A percentile compares a stretch with the other conserved stretches of the same genome.
Evolutionary conservation across 2,888 invertebrate species (phyloP).

Genomic region (Melinaea marsaeus): DNA sequence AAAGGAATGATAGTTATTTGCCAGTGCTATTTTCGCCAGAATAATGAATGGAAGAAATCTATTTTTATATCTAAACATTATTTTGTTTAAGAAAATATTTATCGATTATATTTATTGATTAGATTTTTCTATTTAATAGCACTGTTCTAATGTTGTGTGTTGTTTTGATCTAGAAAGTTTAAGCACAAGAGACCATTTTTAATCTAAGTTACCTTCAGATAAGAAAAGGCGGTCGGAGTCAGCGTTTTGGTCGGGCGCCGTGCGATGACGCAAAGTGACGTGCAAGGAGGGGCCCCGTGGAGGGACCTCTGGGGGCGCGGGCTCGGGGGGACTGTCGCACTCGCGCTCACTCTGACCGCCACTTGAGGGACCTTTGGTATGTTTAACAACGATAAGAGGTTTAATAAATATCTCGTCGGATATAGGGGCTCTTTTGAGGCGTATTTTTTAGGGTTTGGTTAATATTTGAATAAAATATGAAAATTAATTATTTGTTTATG

Average conservation of each 20-base stretch:
- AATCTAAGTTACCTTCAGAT: conserved; percentile 59
- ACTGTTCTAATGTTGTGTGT: no score
- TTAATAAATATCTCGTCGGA: background rate
- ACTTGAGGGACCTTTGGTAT: conserved; percentile 33
- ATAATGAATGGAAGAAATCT: conserved; percentile 21
- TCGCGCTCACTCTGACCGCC: conserved; percentile 73
- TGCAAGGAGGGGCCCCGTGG: conserved; percentile 90
- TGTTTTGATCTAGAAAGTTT: background rate
- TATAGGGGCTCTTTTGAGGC: background rate
- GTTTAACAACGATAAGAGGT: background rate
- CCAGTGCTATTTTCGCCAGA: conserved; percentile 18
- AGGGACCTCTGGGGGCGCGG: conserved; percentile 91
- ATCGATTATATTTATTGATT: background rate
- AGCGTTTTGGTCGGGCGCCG: conserved; percentile 65
- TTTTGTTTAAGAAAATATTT: conserved; percentile 9
- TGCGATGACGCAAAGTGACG: conserved; percentile 75
- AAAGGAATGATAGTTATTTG: conserved; percentile 27
- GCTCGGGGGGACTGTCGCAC: conserved; percentile 89
- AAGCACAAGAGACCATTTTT: background rate
- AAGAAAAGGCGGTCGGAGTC: conserved; percentile 70
- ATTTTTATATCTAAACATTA: conserved; percentile 2
- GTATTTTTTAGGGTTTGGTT: no score
- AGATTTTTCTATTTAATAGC: no score
- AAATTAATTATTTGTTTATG: background rate
- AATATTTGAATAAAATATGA: background rate